Evolutionary conservation across 2,113 vertebrate genomes (phyloP).

Genomic region (Pelmatolapia mariae): DNA sequence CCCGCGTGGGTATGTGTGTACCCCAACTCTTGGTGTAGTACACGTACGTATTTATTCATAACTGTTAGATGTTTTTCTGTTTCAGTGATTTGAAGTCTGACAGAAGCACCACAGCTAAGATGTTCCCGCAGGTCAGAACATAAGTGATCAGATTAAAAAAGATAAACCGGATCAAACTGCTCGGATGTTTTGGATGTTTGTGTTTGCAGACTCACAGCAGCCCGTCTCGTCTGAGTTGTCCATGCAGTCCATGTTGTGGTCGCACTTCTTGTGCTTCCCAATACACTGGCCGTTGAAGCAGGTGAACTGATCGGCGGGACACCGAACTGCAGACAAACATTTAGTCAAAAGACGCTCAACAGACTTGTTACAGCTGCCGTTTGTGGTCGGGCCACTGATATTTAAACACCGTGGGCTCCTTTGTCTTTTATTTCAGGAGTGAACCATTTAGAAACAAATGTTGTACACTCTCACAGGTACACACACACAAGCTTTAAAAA

Average conservation of each 20-base stretch:
- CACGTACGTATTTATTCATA: neutral
- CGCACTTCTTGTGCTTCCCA: conserved; percentile 93
- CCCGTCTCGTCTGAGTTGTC: conserved; percentile 92
- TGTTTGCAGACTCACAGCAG: conserved; percentile 85
- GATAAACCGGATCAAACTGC: neutral
- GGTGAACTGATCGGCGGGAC: conserved; percentile 86
- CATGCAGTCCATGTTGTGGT: conserved; percentile 89
- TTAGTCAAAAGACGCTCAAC: neutral
- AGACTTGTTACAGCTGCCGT: neutral
- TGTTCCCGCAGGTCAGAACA: neutral
- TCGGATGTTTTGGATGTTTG: neutral
- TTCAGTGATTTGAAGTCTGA: neutral
- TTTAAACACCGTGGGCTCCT: neutral
- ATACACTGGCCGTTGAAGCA: conserved; percentile 91
- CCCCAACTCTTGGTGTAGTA: neutral
- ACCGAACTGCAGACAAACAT: conserved; percentile 71
- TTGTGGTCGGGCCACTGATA: neutral
- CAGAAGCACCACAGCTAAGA: neutral
- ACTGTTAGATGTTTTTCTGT: neutral
- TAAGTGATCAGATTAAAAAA: neutral
- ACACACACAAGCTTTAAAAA: neutral
- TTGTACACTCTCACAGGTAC: neutral
- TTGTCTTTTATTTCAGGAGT: neutral
- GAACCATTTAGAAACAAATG: neutral
- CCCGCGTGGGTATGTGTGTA: neutral